A percentile compares a stretch with the other conserved stretches of the same genome.
phyloP scores from a whole-genome alignment of 2,113 vertebrate genomes.

The Atractosteus spatula region DNA sequence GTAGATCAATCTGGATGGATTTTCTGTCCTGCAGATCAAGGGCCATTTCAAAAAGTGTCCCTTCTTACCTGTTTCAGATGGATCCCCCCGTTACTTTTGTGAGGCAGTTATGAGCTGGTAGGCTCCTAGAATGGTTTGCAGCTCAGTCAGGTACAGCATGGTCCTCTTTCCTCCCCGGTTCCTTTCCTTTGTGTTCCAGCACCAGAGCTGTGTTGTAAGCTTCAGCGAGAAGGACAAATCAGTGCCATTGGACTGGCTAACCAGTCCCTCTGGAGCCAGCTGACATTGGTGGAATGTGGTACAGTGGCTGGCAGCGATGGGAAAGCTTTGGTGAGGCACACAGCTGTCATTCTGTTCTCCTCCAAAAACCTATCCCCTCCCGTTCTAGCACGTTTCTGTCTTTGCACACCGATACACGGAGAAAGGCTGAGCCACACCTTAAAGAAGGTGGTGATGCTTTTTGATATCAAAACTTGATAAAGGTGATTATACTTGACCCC shows the following conservation, averaged over 20 bases:
- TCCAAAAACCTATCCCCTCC: background rate
- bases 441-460: no score
- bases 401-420: background rate
- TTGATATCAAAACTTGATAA: no score
- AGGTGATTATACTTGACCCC: no score
- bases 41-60: no score
- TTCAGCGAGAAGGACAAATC: constrained; percentile 40
- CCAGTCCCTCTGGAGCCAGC: constrained; percentile 39
- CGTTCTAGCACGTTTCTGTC: background rate
- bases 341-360: background rate
- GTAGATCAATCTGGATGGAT: no score
- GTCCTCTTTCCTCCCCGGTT: constrained; percentile 32
- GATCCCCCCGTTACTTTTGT: no score
- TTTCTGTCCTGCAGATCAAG: no score
- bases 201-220: constrained; percentile 20
- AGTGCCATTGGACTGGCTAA: constrained; percentile 44
- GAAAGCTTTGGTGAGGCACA: background rate
- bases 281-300: constrained; percentile 41
- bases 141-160: constrained; percentile 2
- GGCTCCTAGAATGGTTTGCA: no score
- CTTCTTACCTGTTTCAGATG: no score
- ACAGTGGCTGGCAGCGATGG: constrained; percentile 7
- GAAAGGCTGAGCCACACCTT: no score
- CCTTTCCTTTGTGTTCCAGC: constrained; percentile 31
- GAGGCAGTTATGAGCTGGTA: no score